Evolutionary conservation across 2,797 vertebrate species (phyloP).

Genomic region (Acipenser transmontanus): DNA sequence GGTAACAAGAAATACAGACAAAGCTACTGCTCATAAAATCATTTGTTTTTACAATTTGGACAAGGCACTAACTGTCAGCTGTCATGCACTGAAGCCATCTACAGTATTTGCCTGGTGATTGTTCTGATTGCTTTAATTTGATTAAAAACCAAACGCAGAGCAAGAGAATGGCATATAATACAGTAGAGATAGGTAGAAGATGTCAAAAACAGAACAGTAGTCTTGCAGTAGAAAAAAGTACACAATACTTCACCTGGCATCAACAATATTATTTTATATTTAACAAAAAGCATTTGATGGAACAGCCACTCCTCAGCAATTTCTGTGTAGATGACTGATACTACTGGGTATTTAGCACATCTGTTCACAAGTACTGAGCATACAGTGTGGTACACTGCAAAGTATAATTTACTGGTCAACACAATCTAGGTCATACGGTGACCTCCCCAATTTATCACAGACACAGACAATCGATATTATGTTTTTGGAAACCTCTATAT

Average conservation of each 20-base stretch:
- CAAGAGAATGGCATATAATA: neutral
- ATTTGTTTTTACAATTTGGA: conserved; percentile 6
- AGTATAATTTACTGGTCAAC: neutral
- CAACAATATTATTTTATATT: neutral
- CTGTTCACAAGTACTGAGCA: no score
- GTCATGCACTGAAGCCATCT: conserved; percentile 13
- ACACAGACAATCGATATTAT: conserved; percentile 44
- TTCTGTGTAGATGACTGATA: no score
- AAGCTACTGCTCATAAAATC: conserved; percentile 28
- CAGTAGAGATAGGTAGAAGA: no score
- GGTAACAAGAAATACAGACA: conserved; percentile 25
- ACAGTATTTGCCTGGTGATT: neutral
- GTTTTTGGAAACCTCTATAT: conserved; percentile 33
- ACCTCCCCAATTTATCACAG: conserved; percentile 45
- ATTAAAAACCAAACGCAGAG: conserved; percentile 14
- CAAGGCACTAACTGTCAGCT: conserved; percentile 9
- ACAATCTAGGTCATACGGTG: conserved; percentile 26
- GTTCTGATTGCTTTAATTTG: conserved; percentile 16
- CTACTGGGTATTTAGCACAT: no score
- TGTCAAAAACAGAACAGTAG: no score
- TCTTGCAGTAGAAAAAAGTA: neutral
- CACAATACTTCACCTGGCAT: neutral
- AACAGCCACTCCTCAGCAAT: no score
- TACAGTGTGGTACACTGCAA: no score
- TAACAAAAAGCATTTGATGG: no score